A percentile compares a stretch with the other conserved stretches of the same genome.
phyloP scores from a whole-genome alignment of 2,113 vertebrate species.

The Callorhinus ursinus region DNA sequence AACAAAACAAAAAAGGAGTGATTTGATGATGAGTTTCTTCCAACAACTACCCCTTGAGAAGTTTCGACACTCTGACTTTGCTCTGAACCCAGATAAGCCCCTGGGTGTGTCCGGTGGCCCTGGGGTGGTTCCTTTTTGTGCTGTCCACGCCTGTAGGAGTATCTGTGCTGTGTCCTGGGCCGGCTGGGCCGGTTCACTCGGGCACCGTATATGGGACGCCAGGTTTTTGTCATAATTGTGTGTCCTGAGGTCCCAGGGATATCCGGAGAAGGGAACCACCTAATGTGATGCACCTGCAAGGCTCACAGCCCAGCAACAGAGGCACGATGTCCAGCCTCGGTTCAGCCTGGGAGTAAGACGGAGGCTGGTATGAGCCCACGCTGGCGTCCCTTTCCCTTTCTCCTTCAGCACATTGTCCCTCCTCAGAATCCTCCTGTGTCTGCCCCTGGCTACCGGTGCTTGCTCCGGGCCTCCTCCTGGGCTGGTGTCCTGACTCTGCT shows the following conservation, averaged over 20 bases:
- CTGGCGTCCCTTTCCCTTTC: neutral
- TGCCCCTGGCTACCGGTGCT: neutral
- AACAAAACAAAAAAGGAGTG: too few relatives aligned
- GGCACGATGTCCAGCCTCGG: accelerated
- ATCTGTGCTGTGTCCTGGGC: too few relatives aligned
- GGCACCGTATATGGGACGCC: neutral
- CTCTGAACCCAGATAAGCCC: neutral
- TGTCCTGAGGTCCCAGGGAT: neutral
- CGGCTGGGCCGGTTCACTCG: too few relatives aligned
- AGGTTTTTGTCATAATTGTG: neutral
- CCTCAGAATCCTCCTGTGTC: neutral
- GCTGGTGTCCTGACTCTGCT: neutral
- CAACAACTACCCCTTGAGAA: accelerated
- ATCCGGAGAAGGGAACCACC: accelerated
- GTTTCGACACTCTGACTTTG: accelerated
- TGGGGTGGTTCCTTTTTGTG: neutral
- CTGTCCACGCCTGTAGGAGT: neutral
- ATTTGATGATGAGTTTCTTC: accelerated
- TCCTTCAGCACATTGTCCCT: neutral
- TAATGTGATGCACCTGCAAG: too few relatives aligned
- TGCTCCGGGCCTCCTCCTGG: accelerated
- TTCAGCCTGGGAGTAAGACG: neutral
- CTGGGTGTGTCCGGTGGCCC: neutral
- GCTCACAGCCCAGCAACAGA: neutral
- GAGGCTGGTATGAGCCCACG: neutral